Percentiles rank a stretch among this genome's conserved stretches.
phyloP scores from a whole-genome alignment of 2,113 vertebrate species.

The Calypte anna region DNA sequence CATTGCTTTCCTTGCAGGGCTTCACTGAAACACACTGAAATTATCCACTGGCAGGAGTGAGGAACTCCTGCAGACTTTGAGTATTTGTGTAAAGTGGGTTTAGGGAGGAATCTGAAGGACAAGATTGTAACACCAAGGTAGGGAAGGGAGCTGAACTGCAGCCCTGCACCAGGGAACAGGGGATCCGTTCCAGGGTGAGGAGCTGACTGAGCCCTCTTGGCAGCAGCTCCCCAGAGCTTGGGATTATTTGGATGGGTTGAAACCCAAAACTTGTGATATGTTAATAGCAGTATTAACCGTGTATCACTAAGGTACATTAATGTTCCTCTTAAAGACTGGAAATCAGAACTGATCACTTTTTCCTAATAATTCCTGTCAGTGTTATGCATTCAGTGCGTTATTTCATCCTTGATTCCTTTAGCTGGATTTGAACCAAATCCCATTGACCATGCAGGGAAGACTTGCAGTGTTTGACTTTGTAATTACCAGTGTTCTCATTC shows the following conservation, averaged over 20 bases:
- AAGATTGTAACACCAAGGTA: background rate
- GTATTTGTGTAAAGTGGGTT: background rate
- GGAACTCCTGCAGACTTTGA: background rate
- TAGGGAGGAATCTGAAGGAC: background rate
- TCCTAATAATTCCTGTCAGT: background rate
- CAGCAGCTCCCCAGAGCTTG: background rate
- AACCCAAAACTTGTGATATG: background rate
- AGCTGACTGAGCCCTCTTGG: background rate
- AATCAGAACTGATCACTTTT: background rate
- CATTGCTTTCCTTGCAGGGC: background rate
- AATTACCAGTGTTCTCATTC: background rate
- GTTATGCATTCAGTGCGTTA: background rate
- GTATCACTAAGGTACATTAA: background rate
- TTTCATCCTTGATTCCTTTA: background rate
- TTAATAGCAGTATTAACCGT: background rate
- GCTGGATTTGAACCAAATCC: background rate
- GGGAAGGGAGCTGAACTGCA: background rate
- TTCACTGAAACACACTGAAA: background rate
- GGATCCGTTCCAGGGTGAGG: background rate
- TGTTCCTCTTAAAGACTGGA: background rate
- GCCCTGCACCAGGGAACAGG: background rate
- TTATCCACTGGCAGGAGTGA: background rate
- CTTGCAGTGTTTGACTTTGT: background rate
- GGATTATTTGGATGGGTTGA: background rate
- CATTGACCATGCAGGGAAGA: background rate